Conservation (phyloP, 2,888 invertebrate genomes). For the Nephrotoma flavescens region DNA sequence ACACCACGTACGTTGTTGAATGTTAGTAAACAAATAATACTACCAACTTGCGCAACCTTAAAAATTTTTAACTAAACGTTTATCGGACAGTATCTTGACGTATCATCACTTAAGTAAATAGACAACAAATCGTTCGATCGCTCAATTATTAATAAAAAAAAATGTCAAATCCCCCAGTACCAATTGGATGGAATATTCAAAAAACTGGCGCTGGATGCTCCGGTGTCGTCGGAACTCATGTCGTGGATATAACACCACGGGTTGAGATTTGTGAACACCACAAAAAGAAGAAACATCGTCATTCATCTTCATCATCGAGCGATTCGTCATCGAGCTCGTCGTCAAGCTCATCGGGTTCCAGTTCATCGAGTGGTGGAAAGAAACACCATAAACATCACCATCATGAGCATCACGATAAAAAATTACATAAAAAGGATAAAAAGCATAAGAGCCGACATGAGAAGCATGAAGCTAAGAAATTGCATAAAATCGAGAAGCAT, state of each 20-base stretch:
- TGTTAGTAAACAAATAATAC: background rate
- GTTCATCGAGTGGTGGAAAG: background rate
- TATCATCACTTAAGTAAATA: background rate
- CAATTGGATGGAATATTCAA: constrained; percentile 5
- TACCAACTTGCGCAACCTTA: background rate
- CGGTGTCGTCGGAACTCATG: background rate
- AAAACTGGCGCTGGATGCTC: background rate
- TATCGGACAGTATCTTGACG: background rate
- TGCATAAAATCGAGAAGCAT: background rate
- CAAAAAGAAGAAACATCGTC: background rate
- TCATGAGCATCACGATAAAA: background rate
- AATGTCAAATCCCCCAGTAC: background rate
- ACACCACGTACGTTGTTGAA: background rate
- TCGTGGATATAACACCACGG: background rate
- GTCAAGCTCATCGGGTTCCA: background rate
- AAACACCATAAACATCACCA: background rate
- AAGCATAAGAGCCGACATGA: background rate
- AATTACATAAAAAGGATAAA: background rate
- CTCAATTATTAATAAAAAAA: background rate
- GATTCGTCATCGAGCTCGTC: background rate
- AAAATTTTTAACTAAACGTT: background rate
- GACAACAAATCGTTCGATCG: background rate
- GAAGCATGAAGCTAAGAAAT: background rate
- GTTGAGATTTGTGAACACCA: background rate
- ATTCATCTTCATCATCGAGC: constrained; percentile 1